Conservation (phyloP, 1,140 invertebrate species). For the Panonychus citri region DNA sequence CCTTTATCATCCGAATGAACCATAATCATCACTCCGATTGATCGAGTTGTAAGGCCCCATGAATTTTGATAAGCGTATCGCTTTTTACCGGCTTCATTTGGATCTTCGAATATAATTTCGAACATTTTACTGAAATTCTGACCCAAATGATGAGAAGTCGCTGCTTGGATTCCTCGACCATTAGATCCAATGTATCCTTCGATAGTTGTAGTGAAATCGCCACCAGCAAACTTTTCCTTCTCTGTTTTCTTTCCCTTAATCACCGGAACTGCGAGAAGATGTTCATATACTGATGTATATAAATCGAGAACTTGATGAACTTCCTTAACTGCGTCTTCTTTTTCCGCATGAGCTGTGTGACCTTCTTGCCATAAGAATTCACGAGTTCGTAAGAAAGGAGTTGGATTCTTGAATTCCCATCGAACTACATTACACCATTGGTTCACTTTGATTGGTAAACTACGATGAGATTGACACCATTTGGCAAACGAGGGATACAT, state of each 20-base stretch:
- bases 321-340: constrained; percentile 66
- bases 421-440: constrained; percentile 99
- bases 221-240: constrained; percentile 98
- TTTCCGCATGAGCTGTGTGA: constrained; percentile 70
- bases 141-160: constrained; percentile 89
- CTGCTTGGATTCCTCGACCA: constrained; percentile 86
- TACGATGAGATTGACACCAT: constrained; percentile 94
- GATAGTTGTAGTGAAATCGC: constrained; percentile 88
- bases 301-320: constrained; percentile 46
- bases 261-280: constrained; percentile 82
- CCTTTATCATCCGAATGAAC: constrained; percentile 92
- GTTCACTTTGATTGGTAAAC: constrained; percentile 83
- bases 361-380: constrained; percentile 99
- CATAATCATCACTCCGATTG: constrained; percentile 75
- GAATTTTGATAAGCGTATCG: constrained; percentile 83
- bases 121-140: constrained; percentile 99
- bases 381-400: constrained; percentile 85
- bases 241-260: constrained; percentile 86
- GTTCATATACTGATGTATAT: constrained; percentile 69
- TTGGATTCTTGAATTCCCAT: constrained; percentile 99
- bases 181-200: constrained; percentile 85
- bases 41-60: constrained; percentile 91
- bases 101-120: constrained; percentile 81
- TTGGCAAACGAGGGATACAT: constrained; percentile 98
- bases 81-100: constrained; percentile 62